Percentiles rank a stretch among this genome's conserved stretches.
phyloP scores from a whole-genome alignment of 2,113 vertebrate genomes.

The Phylloscopus trochiloides region DNA sequence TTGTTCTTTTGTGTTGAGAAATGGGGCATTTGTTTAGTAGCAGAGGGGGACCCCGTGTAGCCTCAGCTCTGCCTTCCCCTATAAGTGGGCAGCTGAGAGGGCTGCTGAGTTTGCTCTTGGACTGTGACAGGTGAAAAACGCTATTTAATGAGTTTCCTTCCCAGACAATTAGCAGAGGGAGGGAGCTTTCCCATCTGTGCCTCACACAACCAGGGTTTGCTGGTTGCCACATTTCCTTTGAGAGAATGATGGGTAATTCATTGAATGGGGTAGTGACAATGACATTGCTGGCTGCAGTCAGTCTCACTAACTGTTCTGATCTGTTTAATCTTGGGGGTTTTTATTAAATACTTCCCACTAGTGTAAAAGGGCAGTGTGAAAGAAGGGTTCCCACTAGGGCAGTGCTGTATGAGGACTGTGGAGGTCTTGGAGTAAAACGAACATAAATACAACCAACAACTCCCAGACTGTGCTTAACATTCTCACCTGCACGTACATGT shows the following conservation, averaged over 20 bases:
- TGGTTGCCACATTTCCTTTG: not conserved
- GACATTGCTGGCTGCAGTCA: not conserved
- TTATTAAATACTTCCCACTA: not conserved
- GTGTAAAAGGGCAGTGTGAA: not conserved
- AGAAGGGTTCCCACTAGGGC: not conserved
- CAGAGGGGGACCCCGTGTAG: not conserved
- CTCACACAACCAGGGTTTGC: not conserved
- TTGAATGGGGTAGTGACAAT: not conserved
- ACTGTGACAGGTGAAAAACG: constrained; percentile 52
- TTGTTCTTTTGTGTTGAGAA: not conserved
- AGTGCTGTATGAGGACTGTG: not conserved
- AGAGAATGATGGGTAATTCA: not conserved
- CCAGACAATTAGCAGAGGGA: constrained; percentile 48
- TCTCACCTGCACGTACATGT: not conserved
- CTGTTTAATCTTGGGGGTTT: not conserved
- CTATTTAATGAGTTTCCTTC: constrained; percentile 61
- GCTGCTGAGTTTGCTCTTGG: constrained; percentile 13
- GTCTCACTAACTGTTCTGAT: not conserved
- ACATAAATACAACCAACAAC: not conserved
- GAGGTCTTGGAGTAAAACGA: not conserved
- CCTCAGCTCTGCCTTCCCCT: not conserved
- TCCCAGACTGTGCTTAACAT: not conserved
- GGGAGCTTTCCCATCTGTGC: constrained; percentile 52
- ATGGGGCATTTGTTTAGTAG: not conserved
- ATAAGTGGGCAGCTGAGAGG: constrained; percentile 10